phyloP scores from a whole-genome alignment of 2,888 invertebrate genomes.

The Leptinotarsa juncta region DNA sequence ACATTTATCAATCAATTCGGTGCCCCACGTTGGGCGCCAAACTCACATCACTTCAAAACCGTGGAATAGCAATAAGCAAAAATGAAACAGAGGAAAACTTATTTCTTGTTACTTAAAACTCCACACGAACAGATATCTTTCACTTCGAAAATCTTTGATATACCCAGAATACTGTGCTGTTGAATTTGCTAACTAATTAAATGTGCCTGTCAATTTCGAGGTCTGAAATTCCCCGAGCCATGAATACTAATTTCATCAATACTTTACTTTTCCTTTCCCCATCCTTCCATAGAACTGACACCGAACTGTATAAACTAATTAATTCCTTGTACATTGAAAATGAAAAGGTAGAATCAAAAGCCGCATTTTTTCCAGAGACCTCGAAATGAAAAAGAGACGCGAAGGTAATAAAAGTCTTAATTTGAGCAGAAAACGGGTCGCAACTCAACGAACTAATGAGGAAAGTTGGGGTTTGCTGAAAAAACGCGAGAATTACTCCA shows the following conservation, averaged over 20 bases:
- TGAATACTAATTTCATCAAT: not conserved
- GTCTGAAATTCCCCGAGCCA: not conserved
- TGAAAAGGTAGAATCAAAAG: not conserved
- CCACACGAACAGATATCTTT: not conserved
- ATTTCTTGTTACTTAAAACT: too few relatives aligned
- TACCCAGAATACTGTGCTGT: not conserved
- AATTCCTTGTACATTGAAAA: slow-evolving; percentile 7
- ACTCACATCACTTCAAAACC: too few relatives aligned
- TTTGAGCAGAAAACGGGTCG: slow-evolving; percentile 44
- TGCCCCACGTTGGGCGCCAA: too few relatives aligned
- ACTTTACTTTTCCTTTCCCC: not conserved
- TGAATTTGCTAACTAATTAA: not conserved
- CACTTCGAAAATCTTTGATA: not conserved
- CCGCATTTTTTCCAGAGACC: not conserved
- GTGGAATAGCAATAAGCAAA: too few relatives aligned
- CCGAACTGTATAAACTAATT: slow-evolving; percentile 2
- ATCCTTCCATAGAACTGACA: not conserved
- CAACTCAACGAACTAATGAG: slow-evolving; percentile 47
- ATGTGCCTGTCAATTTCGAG: not conserved
- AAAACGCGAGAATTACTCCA: slow-evolving; percentile 51
- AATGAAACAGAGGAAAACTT: too few relatives aligned
- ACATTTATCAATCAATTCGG: too few relatives aligned
- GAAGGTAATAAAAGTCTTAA: slow-evolving; percentile 48
- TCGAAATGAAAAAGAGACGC: slow-evolving; percentile 26
- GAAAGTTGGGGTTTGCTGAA: slow-evolving; percentile 47